Base-by-base conservation (phyloP, 2,797 vertebrate species). In the Neomorphus geoffroyi region DNA sequence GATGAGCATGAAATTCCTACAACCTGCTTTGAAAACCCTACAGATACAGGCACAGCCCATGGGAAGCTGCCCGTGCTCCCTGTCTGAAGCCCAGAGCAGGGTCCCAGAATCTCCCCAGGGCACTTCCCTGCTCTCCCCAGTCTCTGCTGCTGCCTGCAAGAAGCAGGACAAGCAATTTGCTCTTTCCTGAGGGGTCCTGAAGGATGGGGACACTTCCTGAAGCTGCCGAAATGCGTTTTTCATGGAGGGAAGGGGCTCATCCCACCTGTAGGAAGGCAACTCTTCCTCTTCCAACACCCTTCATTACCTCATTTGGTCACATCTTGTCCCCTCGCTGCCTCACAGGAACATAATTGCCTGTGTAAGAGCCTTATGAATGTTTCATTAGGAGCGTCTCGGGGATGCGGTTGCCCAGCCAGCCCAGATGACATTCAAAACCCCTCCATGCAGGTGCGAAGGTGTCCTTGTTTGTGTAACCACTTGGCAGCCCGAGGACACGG, bases 71-170 rank as follows among this genome's bases (percentile, higher is more conserved):
- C 22, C 3, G 1, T 10, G 35, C 32, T 39, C 33, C 56, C 80
- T 18, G 1, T 8, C 0, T 8, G 30, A 39, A 37, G 46, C 30
- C 32, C 62, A 13, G 46, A n/a, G 64, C 65, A 14, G 39, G 58
- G 24, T 26, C 60, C 61, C 56, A 5, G 19, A 30, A 7, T 8
- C 43, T 11, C 26, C 1, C 0, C 2, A 1, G 3, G 67, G 22
- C 5, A 3, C 41, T 11, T 22, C 0, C 3, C 58, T 10, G 73
- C 32, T 27, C 35, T 27, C 43, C 39, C 53, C 7, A 56, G 32
- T 10, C 45, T n/a, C 58, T 1, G 17, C 3, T 0, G 1, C 19
- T 3, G 11, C 26, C 18, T 12, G 4, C 17, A 6, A 32, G 41
- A 16, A 28, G 23, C 1, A 26, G 53, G 14, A 65, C 18, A 64